These are phyloP conservation scores for Helicoverpa assulta DNA, from an alignment of 2,888 invertebrate genomes.

Conservation along the genomic window DNA sequence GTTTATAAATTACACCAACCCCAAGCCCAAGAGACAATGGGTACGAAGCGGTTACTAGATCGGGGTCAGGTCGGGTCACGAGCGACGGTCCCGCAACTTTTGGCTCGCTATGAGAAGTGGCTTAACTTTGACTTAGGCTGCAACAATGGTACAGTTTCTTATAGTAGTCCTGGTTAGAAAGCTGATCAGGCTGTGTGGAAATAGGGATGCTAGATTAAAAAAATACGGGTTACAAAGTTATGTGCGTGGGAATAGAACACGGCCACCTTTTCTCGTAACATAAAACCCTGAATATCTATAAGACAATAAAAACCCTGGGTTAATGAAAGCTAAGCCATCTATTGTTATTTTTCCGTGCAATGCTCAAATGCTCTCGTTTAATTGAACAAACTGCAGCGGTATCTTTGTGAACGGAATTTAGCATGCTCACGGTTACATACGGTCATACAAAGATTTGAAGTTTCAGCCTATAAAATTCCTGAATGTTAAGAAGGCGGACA, in stretches of 20 bases:
- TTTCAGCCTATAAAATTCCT: neutral
- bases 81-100: constrained; percentile 77
- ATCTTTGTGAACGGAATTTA: neutral
- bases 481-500: constrained; percentile 1
- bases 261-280: neutral
- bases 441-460: neutral
- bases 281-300: neutral
- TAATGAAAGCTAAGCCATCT: too few relatives aligned
- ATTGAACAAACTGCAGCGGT: neutral
- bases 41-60: constrained; percentile 82
- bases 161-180: constrained; percentile 30
- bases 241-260: neutral
- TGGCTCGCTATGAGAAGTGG: constrained; percentile 76
- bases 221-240: neutral
- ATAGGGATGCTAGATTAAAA: neutral
- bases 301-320: too few relatives aligned
- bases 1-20: constrained; percentile 71
- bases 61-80: constrained; percentile 88
- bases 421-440: neutral
- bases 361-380: too few relatives aligned
- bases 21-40: constrained; percentile 81
- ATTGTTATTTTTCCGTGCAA: too few relatives aligned
- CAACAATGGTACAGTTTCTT: constrained; percentile 49
- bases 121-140: constrained; percentile 43
- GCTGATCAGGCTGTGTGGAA: constrained; percentile 25